Percentiles rank a stretch among this genome's conserved stretches.
phyloP scores from a whole-genome alignment of 53 echinoderm and acorn worm species.

The Actinopyga echinites region DNA sequence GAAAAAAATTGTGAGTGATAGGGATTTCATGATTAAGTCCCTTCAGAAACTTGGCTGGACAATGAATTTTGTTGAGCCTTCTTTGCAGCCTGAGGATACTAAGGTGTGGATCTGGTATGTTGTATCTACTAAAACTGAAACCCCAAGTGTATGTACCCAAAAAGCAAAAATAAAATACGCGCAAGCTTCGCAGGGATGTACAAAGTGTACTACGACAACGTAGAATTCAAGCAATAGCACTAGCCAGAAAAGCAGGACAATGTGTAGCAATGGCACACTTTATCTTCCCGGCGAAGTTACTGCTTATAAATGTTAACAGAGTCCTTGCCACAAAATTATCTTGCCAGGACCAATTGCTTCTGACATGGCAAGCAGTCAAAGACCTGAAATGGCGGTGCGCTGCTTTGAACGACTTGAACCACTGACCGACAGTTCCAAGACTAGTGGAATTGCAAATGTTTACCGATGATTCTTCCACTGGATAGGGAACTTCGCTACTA shows the following conservation, averaged over 20 bases:
- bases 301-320: slow-evolving; percentile 22
- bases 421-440: neutral
- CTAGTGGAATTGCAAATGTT: slow-evolving; percentile 40
- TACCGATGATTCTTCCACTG: slow-evolving; percentile 44
- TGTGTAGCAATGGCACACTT: slow-evolving; percentile 28
- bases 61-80: slow-evolving; percentile 25
- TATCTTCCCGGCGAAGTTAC: slow-evolving; percentile 33
- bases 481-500: slow-evolving; percentile 26
- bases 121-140: neutral
- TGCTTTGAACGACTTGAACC: slow-evolving; percentile 41
- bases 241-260: slow-evolving; percentile 47
- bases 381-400: slow-evolving; percentile 40
- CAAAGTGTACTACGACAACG: neutral
- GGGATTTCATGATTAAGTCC: neutral
- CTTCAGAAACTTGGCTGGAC: neutral
- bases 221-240: neutral
- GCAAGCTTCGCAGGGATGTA: slow-evolving; percentile 37
- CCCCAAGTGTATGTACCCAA: neutral
- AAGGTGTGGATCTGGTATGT: slow-evolving; percentile 32
- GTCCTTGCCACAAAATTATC: slow-evolving; percentile 26
- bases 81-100: slow-evolving; percentile 8
- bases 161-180: neutral
- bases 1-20: neutral
- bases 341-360: slow-evolving; percentile 13
- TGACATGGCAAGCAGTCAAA: slow-evolving; percentile 1